Evolutionary conservation across 2,113 vertebrate genomes (phyloP), one percentile per base, ranked within the genome.

Genomic region (Neomonachus schauinslandi): DNA sequence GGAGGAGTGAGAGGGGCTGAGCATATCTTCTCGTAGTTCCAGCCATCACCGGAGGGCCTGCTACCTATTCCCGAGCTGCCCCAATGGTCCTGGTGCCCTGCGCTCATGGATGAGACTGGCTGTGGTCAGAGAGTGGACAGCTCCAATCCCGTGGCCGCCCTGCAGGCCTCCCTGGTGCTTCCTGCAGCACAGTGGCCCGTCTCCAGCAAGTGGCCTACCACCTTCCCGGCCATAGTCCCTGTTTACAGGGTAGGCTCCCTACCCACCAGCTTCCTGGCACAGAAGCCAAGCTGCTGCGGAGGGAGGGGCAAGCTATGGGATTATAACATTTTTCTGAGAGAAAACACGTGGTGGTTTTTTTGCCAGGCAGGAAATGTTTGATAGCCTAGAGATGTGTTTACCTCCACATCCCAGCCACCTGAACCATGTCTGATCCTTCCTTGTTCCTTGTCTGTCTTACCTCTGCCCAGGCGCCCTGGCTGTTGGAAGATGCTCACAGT

Each of bases 401-500:
- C 31, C 83, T 15, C 71, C 18, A 0, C 3, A 0, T 18, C 8
- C 0, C 7, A 51, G 88, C 71, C 51, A 8, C 71, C 7, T 2
- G 19, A 57, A 28, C 65, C 28, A 0, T 19, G 67, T 67, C 18
- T 98, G 89, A 96, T 31, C n/a, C 86, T 76, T 53, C 77, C 59
- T 95, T 97, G 92, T 53, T 95, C 98, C 84, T 80, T 95, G 67
- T 93, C 24, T 83, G 49, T 46, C 67, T 77, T 71, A 28, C 14
- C 80, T 13, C 1, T 19, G 72, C 24, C 69, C 82, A 97, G 98
- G 92, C 0, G 1, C 22, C 74, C 71, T 5, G 51, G 88, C 26
- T 0, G 61, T n/a, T 21, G 84, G 93, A 98, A 61, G 97, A 99
- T 98, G 98, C 99, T 99, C 98, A 93, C 84, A 5, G 96, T 82